These are phyloP conservation scores for Spatula clypeata DNA, from an alignment of 2,797 vertebrate genomes.

Conservation along the genomic window DNA sequence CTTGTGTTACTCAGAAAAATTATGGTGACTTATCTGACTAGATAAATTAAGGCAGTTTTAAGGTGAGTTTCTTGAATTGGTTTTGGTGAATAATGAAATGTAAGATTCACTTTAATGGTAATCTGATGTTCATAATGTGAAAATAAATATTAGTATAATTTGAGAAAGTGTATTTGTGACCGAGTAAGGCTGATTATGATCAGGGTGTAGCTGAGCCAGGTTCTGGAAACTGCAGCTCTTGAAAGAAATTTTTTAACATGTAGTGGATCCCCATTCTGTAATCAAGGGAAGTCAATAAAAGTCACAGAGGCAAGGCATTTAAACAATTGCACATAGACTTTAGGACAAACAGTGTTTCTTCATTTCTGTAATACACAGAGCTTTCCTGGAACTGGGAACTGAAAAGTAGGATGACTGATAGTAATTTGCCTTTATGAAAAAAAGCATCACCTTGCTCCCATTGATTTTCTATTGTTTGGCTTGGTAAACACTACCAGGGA, in stretches of 20 bases:
- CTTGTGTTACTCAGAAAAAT: not conserved
- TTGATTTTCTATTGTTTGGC: not conserved
- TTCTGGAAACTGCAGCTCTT: not conserved
- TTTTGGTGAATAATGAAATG: not conserved
- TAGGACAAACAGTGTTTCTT: not conserved
- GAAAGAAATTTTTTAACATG: not conserved
- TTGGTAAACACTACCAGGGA: not conserved
- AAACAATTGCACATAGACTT: not conserved
- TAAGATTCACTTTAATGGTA: not conserved
- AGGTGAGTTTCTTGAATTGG: not conserved
- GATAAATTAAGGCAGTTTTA: not conserved
- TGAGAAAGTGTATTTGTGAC: not conserved
- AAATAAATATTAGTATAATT: not conserved
- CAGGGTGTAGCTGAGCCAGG: not conserved
- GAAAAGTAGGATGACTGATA: not conserved
- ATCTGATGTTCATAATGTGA: not conserved
- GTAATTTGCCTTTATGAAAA: not conserved
- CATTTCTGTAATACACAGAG: not conserved
- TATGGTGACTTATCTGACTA: not conserved
- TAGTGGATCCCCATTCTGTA: not conserved
- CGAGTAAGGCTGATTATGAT: not conserved
- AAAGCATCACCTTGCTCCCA: not conserved
- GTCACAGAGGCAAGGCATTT: not conserved
- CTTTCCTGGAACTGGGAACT: not conserved
- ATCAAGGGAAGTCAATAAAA: not conserved